Evolutionary conservation across 2,797 vertebrate species (phyloP).

Genomic region (Momotus momota): DNA sequence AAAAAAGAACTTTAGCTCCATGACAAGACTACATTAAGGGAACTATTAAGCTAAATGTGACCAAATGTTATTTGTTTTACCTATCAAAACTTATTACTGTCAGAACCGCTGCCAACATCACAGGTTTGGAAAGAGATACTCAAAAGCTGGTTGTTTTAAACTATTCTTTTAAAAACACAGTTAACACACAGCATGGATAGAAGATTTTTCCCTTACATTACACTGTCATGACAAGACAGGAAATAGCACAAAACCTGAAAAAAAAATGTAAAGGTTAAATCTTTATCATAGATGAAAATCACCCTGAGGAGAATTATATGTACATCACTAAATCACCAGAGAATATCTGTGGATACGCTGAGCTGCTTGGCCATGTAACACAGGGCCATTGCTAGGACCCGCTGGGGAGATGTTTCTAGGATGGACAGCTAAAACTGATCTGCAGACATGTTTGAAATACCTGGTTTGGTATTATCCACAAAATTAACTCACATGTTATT

Average conservation of each 20-base stretch:
- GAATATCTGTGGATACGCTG: neutral
- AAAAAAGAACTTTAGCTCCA: neutral
- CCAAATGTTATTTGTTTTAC: constrained; percentile 22
- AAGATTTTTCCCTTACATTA: neutral
- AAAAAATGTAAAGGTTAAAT: neutral
- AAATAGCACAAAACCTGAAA: neutral
- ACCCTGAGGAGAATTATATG: neutral
- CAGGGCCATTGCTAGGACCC: neutral
- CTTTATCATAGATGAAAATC: neutral
- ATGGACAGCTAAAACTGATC: neutral
- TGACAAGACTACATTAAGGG: constrained; percentile 3
- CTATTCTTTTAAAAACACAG: neutral
- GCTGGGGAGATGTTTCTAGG: neutral
- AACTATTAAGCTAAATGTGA: neutral
- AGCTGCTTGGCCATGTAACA: neutral
- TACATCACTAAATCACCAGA: neutral
- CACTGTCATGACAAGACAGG: neutral
- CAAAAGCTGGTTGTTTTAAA: neutral
- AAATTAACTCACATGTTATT: neutral
- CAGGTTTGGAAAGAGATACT: neutral
- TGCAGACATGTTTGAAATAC: neutral
- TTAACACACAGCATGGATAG: neutral
- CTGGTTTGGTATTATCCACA: neutral
- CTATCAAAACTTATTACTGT: constrained; percentile 21
- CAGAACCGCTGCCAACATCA: neutral